phyloP scores from a whole-genome alignment of 2,113 vertebrate species.

The Cyanoramphus novaezelandiae region DNA sequence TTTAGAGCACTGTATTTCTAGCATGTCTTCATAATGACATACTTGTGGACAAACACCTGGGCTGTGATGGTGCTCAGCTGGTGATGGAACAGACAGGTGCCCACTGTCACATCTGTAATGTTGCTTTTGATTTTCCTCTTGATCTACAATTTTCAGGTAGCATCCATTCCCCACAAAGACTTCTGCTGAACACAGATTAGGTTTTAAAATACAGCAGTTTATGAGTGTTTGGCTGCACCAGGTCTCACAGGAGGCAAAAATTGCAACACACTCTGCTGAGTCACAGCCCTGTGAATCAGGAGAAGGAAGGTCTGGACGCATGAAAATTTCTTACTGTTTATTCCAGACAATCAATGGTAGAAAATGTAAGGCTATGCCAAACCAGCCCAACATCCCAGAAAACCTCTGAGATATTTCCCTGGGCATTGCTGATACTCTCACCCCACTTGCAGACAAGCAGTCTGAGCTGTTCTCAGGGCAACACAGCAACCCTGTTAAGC shows the following conservation, averaged over 20 bases:
- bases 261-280: rapidly evolving
- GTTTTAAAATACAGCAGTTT: not conserved
- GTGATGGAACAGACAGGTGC: no score
- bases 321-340: not conserved
- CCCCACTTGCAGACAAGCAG: rapidly evolving
- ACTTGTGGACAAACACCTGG: no score
- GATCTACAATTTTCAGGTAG: not conserved
- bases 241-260: not conserved
- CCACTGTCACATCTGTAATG: not conserved
- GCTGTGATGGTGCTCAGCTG: not conserved
- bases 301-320: not conserved
- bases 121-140: rapidly evolving
- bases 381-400: not conserved
- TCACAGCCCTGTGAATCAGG: not conserved
- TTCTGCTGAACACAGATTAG: rapidly evolving
- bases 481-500: rapidly evolving
- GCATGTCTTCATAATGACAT: no score
- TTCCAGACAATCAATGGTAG: rapidly evolving
- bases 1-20: not conserved
- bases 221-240: no score
- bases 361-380: not conserved
- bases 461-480: not conserved
- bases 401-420: not conserved
- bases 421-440: rapidly evolving
- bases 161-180: rapidly evolving